Evolutionary conservation across 2,113 vertebrate genomes (phyloP).

Genomic region (Alligator sinensis): DNA sequence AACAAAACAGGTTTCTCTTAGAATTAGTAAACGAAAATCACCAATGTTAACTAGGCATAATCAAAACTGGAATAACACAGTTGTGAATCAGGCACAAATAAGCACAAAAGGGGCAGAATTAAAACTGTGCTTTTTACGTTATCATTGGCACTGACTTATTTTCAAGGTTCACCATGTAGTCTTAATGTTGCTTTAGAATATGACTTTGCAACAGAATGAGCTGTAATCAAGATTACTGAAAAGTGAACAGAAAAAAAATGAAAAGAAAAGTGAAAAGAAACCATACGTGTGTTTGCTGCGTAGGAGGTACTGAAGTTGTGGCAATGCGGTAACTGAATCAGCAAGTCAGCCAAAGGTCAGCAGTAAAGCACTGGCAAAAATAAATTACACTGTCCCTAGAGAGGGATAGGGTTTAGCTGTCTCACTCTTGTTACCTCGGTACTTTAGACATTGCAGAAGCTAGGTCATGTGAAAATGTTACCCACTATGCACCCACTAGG

Average conservation of each 20-base stretch:
- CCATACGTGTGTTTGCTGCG: fast-evolving
- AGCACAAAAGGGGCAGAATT: not conserved
- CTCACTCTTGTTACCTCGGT: not conserved
- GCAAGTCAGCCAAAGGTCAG: constrained; percentile 14
- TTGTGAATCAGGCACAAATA: not conserved
- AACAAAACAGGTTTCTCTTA: not conserved
- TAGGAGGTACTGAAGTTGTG: not conserved
- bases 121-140: not conserved
- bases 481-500: not conserved
- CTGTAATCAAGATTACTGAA: not conserved
- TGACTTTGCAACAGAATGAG: not conserved
- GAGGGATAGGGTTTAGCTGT: fast-evolving
- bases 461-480: not conserved
- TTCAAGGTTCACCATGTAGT: not conserved
- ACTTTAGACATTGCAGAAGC: not conserved
- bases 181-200: not conserved
- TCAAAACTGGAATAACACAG: not conserved
- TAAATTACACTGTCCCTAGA: not conserved
- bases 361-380: not conserved
- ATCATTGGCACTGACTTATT: not conserved
- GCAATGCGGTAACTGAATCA: fast-evolving
- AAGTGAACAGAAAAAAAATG: not conserved
- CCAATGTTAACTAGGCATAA: not conserved
- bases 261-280: not conserved
- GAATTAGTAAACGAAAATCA: not conserved